Base-by-base conservation (phyloP, 2,797 vertebrate genomes). In the Antrozous pallidus region DNA sequence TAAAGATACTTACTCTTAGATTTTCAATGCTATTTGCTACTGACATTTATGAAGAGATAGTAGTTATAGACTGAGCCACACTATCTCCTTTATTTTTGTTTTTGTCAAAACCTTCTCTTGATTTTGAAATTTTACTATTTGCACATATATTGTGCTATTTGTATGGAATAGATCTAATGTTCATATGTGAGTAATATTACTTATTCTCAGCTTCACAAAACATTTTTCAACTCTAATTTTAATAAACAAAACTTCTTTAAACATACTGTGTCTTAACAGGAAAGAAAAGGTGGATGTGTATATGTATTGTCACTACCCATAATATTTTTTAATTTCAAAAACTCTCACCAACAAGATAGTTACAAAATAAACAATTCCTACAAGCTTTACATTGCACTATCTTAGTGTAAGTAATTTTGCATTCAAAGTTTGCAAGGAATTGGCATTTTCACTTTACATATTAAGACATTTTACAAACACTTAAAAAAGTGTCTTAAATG, bases 1-100 rank as follows among this genome's bases (percentile, higher is more conserved):
- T 80, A 54, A 94, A 47, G 93, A 75, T 33, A 11, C 49, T 96
- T 96, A 93, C 69, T 96, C 77, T 90, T 94, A 91, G 94, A 93
- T 97, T 82, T 65, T 94, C 31, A 81, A 51, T 24, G 28, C 78
- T 95, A 31, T 0, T 1, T 95, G 70, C 94, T 71, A 24, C 61
- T 69, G 69, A 16, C 4, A 49, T 51, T 89, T 87, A 74, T n/a
- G 17, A 61, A 89, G 42, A 82, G 61, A 65, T 4, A 58, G 9
- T 79, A 73, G 45, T 69, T 83, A 24, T 14, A 65, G 45, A 61
- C 33, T 67, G 42, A 83, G 63, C 14, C 11, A 54, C 14, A 36
- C 1, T 63, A 40, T 38, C 45, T 82, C 12, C 51, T 83, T 92
- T 42, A 63, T 24, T 67, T 6, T 77, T 4, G n/a, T 63, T 85